Conservation (phyloP, 2,797 vertebrate genomes). For the Yasuhikotakia modesta region DNA sequence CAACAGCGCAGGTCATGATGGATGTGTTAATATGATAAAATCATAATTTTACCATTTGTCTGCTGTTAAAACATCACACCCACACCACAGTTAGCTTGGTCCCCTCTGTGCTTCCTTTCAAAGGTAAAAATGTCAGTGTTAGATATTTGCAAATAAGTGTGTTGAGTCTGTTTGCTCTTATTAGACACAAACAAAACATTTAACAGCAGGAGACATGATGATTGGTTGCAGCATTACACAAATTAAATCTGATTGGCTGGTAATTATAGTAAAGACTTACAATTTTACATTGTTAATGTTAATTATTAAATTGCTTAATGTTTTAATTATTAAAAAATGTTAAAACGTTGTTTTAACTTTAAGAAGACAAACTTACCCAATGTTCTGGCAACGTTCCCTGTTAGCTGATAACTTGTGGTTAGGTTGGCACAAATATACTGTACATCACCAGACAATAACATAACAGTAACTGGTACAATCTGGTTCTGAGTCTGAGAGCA, state of each 20-base stretch:
- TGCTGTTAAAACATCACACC: conserved; percentile 5
- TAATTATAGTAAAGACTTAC: background rate
- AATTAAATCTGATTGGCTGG: background rate
- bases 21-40: conserved; percentile 16
- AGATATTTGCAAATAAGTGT: conserved; percentile 23
- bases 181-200: background rate
- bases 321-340: no score
- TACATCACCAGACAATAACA: background rate
- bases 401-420: no score
- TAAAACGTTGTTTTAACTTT: no score
- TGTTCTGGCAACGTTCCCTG: no score
- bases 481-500: background rate
- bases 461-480: background rate
- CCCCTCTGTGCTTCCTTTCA: conserved; percentile 8
- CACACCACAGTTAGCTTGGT: background rate
- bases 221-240: background rate
- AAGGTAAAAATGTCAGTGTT: conserved; percentile 12
- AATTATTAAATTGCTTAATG: no score
- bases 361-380: no score
- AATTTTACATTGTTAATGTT: no score
- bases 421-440: background rate
- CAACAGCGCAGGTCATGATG: conserved; percentile 26
- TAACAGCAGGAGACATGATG: background rate
- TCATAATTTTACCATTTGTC: conserved; percentile 15
- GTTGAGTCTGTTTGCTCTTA: background rate